phyloP scores from a whole-genome alignment of 1,140 invertebrate genomes.

The Mylabris phalerata region DNA sequence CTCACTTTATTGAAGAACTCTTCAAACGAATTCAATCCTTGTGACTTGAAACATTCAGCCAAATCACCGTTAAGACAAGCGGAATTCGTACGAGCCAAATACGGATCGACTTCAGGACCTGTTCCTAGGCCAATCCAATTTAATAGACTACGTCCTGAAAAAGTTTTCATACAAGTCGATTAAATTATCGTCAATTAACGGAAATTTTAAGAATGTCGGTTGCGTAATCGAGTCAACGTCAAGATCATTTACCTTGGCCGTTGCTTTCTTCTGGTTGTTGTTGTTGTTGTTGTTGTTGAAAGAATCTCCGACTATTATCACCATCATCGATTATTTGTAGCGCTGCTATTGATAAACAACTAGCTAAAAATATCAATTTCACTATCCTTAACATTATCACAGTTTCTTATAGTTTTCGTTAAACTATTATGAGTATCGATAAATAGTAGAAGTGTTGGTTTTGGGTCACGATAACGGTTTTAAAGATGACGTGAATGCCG shows the following conservation, averaged over 20 bases:
- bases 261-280: slow-evolving; percentile 14
- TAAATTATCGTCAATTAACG: background rate
- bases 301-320: slow-evolving; percentile 19
- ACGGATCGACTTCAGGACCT: slow-evolving; percentile 64
- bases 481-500: too few relatives aligned
- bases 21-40: slow-evolving; percentile 62
- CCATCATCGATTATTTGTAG: slow-evolving; percentile 45
- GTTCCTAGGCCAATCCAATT: slow-evolving; percentile 69
- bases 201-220: background rate
- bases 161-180: background rate
- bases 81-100: slow-evolving; percentile 61
- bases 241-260: slow-evolving; percentile 39
- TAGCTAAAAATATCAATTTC: slow-evolving; percentile 45
- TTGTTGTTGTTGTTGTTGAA: slow-evolving; percentile 30
- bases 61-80: slow-evolving; percentile 67
- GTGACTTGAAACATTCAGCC: slow-evolving; percentile 73
- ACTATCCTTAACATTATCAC: slow-evolving; percentile 36
- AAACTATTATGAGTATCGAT: too few relatives aligned
- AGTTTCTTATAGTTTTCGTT: too few relatives aligned
- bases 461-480: too few relatives aligned
- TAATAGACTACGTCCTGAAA: slow-evolving; percentile 56
- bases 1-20: slow-evolving; percentile 60
- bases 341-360: slow-evolving; percentile 42
- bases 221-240: background rate
- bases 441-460: too few relatives aligned